Evolutionary conservation across 2,888 invertebrate species (phyloP).

Genomic region (Dolichopus griseipennis): DNA sequence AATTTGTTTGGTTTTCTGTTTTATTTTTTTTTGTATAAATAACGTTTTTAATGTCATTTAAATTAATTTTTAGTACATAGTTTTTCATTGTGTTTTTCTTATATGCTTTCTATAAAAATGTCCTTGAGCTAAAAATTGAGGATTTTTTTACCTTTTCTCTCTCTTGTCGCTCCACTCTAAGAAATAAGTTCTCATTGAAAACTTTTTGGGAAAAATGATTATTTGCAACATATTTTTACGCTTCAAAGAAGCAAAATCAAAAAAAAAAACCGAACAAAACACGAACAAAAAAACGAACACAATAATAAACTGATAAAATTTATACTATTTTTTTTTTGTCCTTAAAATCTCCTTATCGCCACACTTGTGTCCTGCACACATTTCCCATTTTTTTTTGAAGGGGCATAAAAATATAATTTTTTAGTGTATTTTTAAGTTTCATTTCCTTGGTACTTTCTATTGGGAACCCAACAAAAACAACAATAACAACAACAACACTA

Average conservation of each 20-base stretch:
- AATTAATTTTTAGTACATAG: not conserved
- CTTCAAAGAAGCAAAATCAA: no score
- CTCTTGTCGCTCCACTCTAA: no score
- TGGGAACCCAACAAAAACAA: no score
- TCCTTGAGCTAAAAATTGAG: not conserved
- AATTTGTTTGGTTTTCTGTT: no score
- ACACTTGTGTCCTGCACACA: no score
- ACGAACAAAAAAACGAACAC: not conserved
- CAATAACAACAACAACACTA: no score
- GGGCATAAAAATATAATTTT: no score
- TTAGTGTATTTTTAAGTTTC: not conserved
- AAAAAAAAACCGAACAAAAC: no score
- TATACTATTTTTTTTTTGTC: no score
- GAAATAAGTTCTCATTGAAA: not conserved
- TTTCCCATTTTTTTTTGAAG: not conserved
- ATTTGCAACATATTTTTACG: not conserved
- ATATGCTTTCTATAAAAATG: not conserved
- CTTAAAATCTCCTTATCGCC: no score
- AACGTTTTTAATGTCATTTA: conserved; percentile 1
- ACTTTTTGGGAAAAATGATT: not conserved
- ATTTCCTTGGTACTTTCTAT: not conserved
- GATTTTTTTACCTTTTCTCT: not conserved
- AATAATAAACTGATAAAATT: not conserved
- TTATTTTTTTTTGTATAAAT: not conserved
- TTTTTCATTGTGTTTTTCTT: no score